Percentiles rank a stretch among this genome's conserved stretches.
Conservation (phyloP, 2,888 invertebrate species). For the Phlogophora meticulosa region DNA sequence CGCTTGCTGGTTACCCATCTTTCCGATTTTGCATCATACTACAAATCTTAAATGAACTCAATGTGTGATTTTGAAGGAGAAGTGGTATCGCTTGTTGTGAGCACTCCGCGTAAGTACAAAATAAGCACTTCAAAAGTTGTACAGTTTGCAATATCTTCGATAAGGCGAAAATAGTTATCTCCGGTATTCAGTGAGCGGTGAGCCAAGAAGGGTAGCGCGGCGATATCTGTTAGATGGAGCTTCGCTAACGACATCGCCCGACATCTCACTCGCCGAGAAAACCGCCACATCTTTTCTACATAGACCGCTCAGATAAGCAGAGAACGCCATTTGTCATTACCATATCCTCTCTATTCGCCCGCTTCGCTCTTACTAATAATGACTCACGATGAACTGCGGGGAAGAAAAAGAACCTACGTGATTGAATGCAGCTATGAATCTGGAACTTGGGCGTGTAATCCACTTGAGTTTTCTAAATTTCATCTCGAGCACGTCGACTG, state of each 20-base stretch:
- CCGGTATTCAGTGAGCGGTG: conserved; percentile 68
- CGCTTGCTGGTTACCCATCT: neutral
- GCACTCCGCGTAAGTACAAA: conserved; percentile 49
- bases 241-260: conserved; percentile 80
- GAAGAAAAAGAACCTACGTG: conserved; percentile 59
- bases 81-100: conserved; percentile 44
- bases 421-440: conserved; percentile 61
- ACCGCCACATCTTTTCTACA: conserved; percentile 79
- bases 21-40: neutral
- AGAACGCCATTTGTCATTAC: conserved; percentile 83
- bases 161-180: conserved; percentile 78
- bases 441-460: conserved; percentile 65
- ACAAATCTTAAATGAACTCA: neutral
- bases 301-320: conserved; percentile 78
- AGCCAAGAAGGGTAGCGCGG: conserved; percentile 69
- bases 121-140: conserved; percentile 64
- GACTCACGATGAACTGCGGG: conserved; percentile 37
- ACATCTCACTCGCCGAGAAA: conserved; percentile 79
- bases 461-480: conserved; percentile 72
- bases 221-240: conserved; percentile 79
- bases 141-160: conserved; percentile 71
- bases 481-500: conserved; percentile 71
- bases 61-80: conserved; percentile 10
- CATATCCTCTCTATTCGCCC: conserved; percentile 74
- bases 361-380: conserved; percentile 59